Conservation (phyloP, 2,888 invertebrate species). For the Eupithecia tripunctaria region DNA sequence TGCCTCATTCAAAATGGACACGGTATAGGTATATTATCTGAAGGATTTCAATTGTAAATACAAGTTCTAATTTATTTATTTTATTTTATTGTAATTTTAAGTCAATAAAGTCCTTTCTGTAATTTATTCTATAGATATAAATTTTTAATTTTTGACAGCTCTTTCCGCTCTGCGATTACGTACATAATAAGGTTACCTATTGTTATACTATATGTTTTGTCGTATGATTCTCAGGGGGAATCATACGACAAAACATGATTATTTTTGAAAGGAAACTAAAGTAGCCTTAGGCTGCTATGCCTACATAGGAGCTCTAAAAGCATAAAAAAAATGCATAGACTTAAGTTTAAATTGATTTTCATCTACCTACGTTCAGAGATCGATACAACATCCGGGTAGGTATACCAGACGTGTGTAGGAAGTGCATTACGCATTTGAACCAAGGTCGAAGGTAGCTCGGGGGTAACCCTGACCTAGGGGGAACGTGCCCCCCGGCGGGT, state of each 20-base stretch:
- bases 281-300: not conserved
- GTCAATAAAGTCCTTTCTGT: too few relatives aligned
- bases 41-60: too few relatives aligned
- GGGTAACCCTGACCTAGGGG: conserved; percentile 83
- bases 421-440: conserved; percentile 68
- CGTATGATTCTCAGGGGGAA: too few relatives aligned
- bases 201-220: too few relatives aligned
- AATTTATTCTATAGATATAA: not conserved
- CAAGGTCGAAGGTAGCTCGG: conserved; percentile 83
- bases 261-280: not conserved
- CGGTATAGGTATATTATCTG: too few relatives aligned
- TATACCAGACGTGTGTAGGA: conserved; percentile 43
- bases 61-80: too few relatives aligned
- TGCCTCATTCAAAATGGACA: too few relatives aligned
- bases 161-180: not conserved
- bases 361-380: not conserved
- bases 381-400: conserved; percentile 4
- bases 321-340: not conserved
- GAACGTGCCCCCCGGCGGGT: conserved; percentile 77
- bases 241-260: not conserved
- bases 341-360: not conserved
- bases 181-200: not conserved
- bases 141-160: not conserved
- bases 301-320: not conserved
- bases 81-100: too few relatives aligned